phyloP scores from a whole-genome alignment of 2,113 vertebrate genomes.

The Eudorcas thomsonii region DNA sequence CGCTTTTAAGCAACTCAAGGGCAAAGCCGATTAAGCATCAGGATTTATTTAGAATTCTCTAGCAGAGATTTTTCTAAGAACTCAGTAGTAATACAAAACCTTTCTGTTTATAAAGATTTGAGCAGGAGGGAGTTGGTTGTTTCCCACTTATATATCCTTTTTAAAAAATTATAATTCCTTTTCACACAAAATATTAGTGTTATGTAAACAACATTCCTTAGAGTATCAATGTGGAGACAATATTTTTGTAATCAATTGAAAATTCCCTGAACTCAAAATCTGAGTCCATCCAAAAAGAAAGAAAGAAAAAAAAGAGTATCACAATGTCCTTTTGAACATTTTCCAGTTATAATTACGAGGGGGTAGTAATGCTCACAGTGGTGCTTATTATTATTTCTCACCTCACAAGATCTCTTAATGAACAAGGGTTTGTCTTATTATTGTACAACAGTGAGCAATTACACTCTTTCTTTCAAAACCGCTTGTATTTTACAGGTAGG shows the following conservation, averaged over 20 bases:
- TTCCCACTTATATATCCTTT: slow-evolving; percentile 4
- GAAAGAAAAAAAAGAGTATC: not conserved
- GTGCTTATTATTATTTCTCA: slow-evolving; percentile 31
- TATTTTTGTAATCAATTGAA: slow-evolving; percentile 43
- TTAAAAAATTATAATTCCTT: not conserved
- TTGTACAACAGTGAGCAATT: not conserved
- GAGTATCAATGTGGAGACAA: slow-evolving; percentile 45
- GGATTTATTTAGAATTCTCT: slow-evolving; percentile 10
- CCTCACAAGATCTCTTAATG: not conserved
- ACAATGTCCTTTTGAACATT: slow-evolving; percentile 61
- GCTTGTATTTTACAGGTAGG: not conserved
- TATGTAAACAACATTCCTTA: slow-evolving; percentile 61
- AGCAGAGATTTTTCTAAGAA: not conserved
- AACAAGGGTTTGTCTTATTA: not conserved
- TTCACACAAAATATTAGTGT: slow-evolving; percentile 18
- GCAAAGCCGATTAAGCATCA: not conserved
- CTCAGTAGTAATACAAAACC: not conserved
- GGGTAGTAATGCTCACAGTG: slow-evolving; percentile 20
- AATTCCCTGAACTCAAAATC: slow-evolving; percentile 60
- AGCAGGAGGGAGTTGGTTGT: not conserved
- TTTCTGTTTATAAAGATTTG: slow-evolving; percentile 7
- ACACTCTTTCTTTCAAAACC: not conserved
- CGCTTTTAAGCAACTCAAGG: not conserved
- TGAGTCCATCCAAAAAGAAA: slow-evolving; percentile 43
- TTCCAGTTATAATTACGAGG: slow-evolving; percentile 41